Conservation (phyloP, 2,113 vertebrate genomes). For the Fregata magnificens region DNA sequence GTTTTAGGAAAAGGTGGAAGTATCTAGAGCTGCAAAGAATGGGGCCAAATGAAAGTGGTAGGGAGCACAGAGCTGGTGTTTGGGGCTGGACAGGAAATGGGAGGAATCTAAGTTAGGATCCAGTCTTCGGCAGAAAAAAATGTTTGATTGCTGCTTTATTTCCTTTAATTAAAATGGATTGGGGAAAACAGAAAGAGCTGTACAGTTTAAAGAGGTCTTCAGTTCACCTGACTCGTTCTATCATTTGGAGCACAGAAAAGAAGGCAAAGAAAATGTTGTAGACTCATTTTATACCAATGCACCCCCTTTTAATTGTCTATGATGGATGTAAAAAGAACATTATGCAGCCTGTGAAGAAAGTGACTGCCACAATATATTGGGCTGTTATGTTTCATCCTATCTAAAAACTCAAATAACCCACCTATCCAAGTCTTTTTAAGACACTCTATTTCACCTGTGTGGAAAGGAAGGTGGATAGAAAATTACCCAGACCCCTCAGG, state of each 20-base stretch:
- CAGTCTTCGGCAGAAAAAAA: background rate
- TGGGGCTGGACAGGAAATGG: background rate
- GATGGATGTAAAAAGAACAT: background rate
- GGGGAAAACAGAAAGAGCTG: background rate
- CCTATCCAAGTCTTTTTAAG: background rate
- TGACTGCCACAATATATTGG: background rate
- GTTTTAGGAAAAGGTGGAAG: background rate
- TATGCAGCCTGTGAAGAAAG: background rate
- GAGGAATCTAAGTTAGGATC: background rate
- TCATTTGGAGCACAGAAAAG: background rate
- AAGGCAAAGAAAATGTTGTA: background rate
- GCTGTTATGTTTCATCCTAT: background rate
- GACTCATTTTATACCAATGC: background rate
- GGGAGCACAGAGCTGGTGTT: background rate
- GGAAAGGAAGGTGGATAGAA: background rate
- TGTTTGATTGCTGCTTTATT: background rate
- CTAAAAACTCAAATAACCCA: background rate
- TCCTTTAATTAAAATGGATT: background rate
- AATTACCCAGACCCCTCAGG: background rate
- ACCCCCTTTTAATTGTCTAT: background rate
- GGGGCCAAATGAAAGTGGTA: background rate
- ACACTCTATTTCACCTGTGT: background rate
- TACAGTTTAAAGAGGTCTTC: background rate
- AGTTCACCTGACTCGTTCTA: background rate
- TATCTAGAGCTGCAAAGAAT: background rate